A percentile compares a stretch with the other conserved stretches of the same genome.
phyloP scores from a whole-genome alignment of 2,797 vertebrate species.

The Cossypha caffra region DNA sequence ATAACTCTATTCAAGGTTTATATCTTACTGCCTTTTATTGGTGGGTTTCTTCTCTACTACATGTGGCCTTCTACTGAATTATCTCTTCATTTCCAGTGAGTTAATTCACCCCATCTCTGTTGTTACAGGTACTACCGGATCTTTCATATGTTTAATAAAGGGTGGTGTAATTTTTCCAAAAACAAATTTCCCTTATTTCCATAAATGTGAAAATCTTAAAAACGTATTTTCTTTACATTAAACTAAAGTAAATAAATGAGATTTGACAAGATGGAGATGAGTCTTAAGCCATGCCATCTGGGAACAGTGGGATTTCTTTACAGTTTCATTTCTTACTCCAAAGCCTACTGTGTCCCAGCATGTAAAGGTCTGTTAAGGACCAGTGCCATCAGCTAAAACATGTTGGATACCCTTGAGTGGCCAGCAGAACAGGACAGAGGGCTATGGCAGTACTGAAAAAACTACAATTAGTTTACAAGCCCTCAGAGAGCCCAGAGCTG shows the following conservation, averaged over 20 bases:
- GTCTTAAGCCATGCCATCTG: constrained; percentile 42
- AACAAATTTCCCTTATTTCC: not conserved
- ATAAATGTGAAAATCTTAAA: not conserved
- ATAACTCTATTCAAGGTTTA: not conserved
- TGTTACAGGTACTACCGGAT: not conserved
- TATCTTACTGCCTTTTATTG: not conserved
- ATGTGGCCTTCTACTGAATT: not conserved
- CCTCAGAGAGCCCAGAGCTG: not conserved
- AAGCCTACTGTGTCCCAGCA: not conserved
- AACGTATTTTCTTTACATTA: not conserved
- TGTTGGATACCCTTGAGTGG: not conserved
- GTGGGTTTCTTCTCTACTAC: not conserved
- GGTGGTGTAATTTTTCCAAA: not conserved
- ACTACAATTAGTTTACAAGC: not conserved
- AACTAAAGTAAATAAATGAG: constrained; percentile 1
- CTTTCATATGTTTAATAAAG: not conserved
- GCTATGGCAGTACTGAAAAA: not conserved
- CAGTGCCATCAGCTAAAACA: not conserved
- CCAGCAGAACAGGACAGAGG: not conserved
- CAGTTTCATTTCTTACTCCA: constrained; percentile 24
- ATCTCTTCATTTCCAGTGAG: not conserved
- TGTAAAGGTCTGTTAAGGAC: not conserved
- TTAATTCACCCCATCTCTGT: not conserved
- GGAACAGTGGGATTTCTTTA: constrained; percentile 55
- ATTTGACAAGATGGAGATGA: constrained; percentile 30